Evolutionary conservation across 2,113 vertebrate genomes (phyloP).

Genomic region (Typhlomys cinereus): DNA sequence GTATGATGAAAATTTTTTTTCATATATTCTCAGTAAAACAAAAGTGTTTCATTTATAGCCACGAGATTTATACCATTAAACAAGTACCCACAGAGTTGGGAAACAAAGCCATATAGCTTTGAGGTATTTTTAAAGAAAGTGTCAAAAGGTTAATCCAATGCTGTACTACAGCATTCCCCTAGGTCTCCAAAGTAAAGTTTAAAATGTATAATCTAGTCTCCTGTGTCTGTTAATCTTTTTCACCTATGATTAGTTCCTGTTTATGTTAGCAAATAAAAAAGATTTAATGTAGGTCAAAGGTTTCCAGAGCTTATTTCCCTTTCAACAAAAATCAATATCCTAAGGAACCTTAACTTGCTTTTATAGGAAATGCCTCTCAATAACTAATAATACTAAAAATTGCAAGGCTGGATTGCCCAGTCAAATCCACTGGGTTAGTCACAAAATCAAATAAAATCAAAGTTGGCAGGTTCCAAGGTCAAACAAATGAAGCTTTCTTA

Average conservation of each 20-base stretch:
- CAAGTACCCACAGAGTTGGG: conserved; percentile 51
- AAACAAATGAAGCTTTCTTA: conserved; percentile 83
- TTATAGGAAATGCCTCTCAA: conserved; percentile 72
- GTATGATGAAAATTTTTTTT: conserved; percentile 49
- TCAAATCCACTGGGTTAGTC: conserved; percentile 78
- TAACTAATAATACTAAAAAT: conserved; percentile 60
- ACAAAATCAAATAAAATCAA: conserved; percentile 82
- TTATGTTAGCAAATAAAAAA: conserved; percentile 83
- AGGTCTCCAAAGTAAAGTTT: conserved; percentile 82
- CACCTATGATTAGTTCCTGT: conserved; percentile 82
- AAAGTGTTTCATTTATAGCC: conserved; percentile 28
- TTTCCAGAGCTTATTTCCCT: conserved; percentile 72
- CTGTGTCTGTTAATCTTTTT: conserved; percentile 82
- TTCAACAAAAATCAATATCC: conserved; percentile 75
- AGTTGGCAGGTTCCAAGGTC: conserved; percentile 74
- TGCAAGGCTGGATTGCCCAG: conserved; percentile 54
- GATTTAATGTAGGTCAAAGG: conserved; percentile 79
- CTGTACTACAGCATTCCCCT: conserved; percentile 74
- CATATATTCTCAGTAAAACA: conserved; percentile 40
- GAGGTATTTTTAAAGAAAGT: conserved; percentile 76
- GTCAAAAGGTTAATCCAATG: conserved; percentile 85
- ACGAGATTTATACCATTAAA: conserved; percentile 49
- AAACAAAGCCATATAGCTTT: conserved; percentile 76
- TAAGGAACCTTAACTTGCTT: conserved; percentile 72
- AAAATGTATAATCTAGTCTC: conserved; percentile 83